Evolutionary conservation across 2,797 vertebrate genomes (phyloP).

Genomic region (Darevskia nairensis): DNA sequence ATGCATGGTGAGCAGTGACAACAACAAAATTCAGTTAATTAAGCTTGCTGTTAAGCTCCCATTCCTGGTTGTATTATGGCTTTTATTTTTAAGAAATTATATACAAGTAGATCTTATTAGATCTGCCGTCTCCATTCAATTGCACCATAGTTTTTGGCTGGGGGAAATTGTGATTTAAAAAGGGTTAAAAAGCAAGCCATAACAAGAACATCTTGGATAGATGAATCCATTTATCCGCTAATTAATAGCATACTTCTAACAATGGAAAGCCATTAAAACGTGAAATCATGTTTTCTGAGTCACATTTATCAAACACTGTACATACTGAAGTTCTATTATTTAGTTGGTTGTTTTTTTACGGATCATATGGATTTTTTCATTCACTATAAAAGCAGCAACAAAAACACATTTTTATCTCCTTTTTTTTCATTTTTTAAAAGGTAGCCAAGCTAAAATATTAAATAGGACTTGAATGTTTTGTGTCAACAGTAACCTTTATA

Average conservation of each 20-base stretch:
- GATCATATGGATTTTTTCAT: slow-evolving; percentile 74
- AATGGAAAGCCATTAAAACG: slow-evolving; percentile 81
- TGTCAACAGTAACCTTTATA: slow-evolving; percentile 78
- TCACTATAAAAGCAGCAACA: slow-evolving; percentile 70
- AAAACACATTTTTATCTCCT: slow-evolving; percentile 56
- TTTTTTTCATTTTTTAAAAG: slow-evolving; percentile 61
- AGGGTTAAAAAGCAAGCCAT: slow-evolving; percentile 63
- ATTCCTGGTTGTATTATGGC: slow-evolving; percentile 42
- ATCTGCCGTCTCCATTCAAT: slow-evolving; percentile 40
- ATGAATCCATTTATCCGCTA: slow-evolving; percentile 72
- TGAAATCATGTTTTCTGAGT: slow-evolving; percentile 74
- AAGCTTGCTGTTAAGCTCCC: background rate
- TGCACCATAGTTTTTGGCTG: slow-evolving; percentile 38
- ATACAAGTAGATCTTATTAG: slow-evolving; percentile 28
- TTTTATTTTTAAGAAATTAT: slow-evolving; percentile 52
- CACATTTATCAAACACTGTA: slow-evolving; percentile 78
- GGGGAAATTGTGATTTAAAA: slow-evolving; percentile 43
- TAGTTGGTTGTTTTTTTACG: slow-evolving; percentile 67
- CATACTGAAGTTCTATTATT: slow-evolving; percentile 74
- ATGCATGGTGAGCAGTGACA: background rate
- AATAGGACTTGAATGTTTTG: slow-evolving; percentile 74
- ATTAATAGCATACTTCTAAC: slow-evolving; percentile 77
- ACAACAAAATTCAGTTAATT: background rate
- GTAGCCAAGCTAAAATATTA: slow-evolving; percentile 74
- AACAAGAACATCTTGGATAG: slow-evolving; percentile 66